Base-by-base conservation (phyloP, 2,113 vertebrate species). In the Corythornis vintsioides region DNA sequence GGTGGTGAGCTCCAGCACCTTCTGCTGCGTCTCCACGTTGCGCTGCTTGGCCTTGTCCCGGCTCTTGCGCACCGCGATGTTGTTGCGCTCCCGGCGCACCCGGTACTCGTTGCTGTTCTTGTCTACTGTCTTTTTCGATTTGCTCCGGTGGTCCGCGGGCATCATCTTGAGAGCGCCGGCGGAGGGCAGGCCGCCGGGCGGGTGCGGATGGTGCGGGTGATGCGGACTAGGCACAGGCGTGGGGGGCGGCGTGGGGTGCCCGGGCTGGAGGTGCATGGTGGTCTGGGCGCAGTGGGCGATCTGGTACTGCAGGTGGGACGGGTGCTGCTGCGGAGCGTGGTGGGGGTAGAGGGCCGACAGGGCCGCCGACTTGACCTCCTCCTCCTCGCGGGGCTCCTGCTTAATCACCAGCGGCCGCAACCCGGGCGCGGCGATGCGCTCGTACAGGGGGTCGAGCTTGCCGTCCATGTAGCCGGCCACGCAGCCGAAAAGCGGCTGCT, bases 41-140 rank as follows among this genome's bases (percentile, higher is more conserved):
- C 99, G 98, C 96, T 98, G 98, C 97, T 99, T 99, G 59, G 99
- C 99, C 96, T 99, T 99, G 98, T 99, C 99, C 38, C 99, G 97
- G 97, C 99, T 99, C 96, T 99, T 99, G 88, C 99, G 98, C 97
- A 99, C 99, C 7, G 99, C 99, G 94, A 99, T 98, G 97, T 99
- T 99, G 98, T 99, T 99, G 97, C 99, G 98, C 98, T 99, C 99
- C 56, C 99, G 98, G 93, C 99, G 86, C 97, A 99, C 97, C 64
- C 99, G 98, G 97, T 99, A 99, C 97, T 99, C 99, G 82, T 96
- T 97, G 97, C 99, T 99, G 98, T 84, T 98, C 97, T 99, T 99
- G 97, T 99, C 99, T 70, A 99, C 97, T 79, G 97, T 96, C 96
- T 99, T 99, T 97, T 99, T 99, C 90, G 93, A 48, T 86, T 99